Percentiles rank a stretch among this genome's conserved stretches.
Conservation (phyloP, 2,888 invertebrate species). For the Trisateles emortualis region DNA sequence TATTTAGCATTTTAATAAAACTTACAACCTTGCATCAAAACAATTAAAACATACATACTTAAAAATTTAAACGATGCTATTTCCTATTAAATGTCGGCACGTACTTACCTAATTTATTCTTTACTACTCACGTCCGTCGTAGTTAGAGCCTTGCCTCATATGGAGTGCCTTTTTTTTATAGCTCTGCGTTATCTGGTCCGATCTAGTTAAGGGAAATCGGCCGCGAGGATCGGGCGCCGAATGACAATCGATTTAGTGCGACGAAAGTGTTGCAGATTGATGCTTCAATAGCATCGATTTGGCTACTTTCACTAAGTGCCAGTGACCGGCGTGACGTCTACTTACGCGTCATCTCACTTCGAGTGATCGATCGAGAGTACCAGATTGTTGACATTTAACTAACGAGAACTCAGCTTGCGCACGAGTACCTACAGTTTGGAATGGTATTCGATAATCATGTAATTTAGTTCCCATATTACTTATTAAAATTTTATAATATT, state of each 20-base stretch:
- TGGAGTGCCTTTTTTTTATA: slow-evolving; percentile 12
- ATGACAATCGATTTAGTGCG: slow-evolving; percentile 76
- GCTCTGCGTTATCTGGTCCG: slow-evolving; percentile 30
- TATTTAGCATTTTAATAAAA: slow-evolving; percentile 5
- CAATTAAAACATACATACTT: slow-evolving; percentile 27
- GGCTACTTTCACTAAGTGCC: slow-evolving; percentile 76
- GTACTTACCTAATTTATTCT: slow-evolving; percentile 26
- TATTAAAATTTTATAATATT: slow-evolving; percentile 39
- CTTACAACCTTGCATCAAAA: slow-evolving; percentile 28
- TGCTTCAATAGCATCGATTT: slow-evolving; percentile 60
- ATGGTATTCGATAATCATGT: slow-evolving; percentile 27
- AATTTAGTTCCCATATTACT: slow-evolving; percentile 15
- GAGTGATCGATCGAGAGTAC: slow-evolving; percentile 32
- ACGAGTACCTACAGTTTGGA: slow-evolving; percentile 17
- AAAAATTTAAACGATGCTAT: slow-evolving; percentile 22
- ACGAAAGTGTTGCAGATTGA: slow-evolving; percentile 81
- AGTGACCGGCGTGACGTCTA: slow-evolving; percentile 61
- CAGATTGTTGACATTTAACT: slow-evolving; percentile 18
- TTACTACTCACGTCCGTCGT: slow-evolving; percentile 18
- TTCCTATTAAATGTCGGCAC: slow-evolving; percentile 29
- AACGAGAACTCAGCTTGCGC: slow-evolving; percentile 12
- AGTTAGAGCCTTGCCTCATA: slow-evolving; percentile 12
- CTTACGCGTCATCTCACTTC: slow-evolving; percentile 46
- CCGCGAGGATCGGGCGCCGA: slow-evolving; percentile 60
- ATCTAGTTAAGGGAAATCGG: slow-evolving; percentile 62